Evolutionary conservation across 2,888 invertebrate species (phyloP).

Genomic region (Pomacea canaliculata): DNA sequence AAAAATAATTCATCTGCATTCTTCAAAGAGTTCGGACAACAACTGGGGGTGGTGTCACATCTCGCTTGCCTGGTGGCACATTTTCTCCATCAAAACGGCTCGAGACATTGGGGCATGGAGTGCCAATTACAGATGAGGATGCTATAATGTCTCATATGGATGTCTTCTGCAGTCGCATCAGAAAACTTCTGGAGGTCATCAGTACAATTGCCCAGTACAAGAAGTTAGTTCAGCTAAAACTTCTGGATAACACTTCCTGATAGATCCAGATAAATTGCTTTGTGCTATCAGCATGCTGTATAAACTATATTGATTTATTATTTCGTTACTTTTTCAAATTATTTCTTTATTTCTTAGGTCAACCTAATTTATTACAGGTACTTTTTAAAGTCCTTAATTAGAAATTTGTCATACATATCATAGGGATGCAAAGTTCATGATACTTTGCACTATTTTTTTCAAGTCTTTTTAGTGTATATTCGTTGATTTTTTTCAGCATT

Average conservation of each 20-base stretch:
- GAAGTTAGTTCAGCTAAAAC: slow-evolving; percentile 47
- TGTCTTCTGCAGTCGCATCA: slow-evolving; percentile 61
- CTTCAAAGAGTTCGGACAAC: slow-evolving; percentile 12
- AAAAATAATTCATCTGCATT: too few species aligned
- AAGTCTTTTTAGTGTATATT: too few species aligned
- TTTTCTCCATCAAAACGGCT: slow-evolving; percentile 51
- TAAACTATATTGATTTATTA: not conserved
- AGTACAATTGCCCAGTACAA: slow-evolving; percentile 65
- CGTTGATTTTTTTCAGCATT: too few species aligned
- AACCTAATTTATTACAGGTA: too few species aligned
- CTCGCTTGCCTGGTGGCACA: slow-evolving; percentile 40
- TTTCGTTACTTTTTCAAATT: not conserved
- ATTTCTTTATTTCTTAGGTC: not conserved
- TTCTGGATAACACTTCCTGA: too few species aligned
- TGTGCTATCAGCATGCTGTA: not conserved
- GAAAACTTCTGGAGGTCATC: slow-evolving; percentile 66
- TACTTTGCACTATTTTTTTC: too few species aligned
- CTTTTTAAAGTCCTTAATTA: too few species aligned
- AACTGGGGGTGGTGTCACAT: slow-evolving; percentile 42
- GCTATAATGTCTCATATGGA: slow-evolving; percentile 67
- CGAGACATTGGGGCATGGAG: slow-evolving; percentile 57
- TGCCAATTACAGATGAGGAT: slow-evolving; percentile 67
- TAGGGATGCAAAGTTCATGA: too few species aligned
- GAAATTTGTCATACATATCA: too few species aligned
- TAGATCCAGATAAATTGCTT: too few species aligned